These are phyloP conservation scores for Rhinatrema bivittatum DNA, from an alignment of 2,797 vertebrate genomes.

Conservation along the genomic window DNA sequence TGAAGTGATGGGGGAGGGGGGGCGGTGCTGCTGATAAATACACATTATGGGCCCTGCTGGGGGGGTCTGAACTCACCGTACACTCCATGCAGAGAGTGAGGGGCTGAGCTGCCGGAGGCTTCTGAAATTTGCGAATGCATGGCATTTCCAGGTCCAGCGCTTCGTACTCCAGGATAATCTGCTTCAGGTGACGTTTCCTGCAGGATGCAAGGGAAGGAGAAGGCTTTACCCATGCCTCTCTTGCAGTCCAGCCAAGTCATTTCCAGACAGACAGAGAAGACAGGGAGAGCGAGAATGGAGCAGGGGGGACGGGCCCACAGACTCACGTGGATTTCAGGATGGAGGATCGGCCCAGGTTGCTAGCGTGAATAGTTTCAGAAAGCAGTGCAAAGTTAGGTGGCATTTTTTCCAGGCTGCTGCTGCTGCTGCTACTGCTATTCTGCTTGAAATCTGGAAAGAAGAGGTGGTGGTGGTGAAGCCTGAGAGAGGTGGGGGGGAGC, in stretches of 20 bases:
- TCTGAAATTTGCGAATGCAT: slow-evolving; percentile 33
- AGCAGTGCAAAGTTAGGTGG: background rate
- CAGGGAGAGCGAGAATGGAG: too few species aligned
- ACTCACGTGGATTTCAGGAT: background rate
- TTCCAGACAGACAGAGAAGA: too few species aligned
- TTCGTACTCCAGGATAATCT: slow-evolving; percentile 40
- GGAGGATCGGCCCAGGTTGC: background rate
- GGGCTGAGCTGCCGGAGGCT: slow-evolving; percentile 22
- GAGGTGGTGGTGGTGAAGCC: background rate
- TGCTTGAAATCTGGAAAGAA: background rate
- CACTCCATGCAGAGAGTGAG: slow-evolving; percentile 45
- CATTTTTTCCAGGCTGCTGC: too few species aligned
- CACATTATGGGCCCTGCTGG: too few species aligned
- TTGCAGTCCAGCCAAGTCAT: too few species aligned
- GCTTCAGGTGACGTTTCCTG: slow-evolving; percentile 36
- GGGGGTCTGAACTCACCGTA: slow-evolving; percentile 27
- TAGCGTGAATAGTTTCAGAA: background rate
- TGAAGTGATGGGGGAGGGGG: too few species aligned
- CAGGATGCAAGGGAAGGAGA: background rate
- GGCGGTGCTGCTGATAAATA: too few species aligned
- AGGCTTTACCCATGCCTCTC: background rate
- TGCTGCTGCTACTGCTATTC: too few species aligned
- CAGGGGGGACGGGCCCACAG: too few species aligned
- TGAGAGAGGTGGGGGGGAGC: background rate
- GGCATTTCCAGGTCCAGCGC: slow-evolving; percentile 37